These are phyloP conservation scores for Poecile atricapillus DNA, from an alignment of 2,113 vertebrate genomes.

Conservation along the genomic window DNA sequence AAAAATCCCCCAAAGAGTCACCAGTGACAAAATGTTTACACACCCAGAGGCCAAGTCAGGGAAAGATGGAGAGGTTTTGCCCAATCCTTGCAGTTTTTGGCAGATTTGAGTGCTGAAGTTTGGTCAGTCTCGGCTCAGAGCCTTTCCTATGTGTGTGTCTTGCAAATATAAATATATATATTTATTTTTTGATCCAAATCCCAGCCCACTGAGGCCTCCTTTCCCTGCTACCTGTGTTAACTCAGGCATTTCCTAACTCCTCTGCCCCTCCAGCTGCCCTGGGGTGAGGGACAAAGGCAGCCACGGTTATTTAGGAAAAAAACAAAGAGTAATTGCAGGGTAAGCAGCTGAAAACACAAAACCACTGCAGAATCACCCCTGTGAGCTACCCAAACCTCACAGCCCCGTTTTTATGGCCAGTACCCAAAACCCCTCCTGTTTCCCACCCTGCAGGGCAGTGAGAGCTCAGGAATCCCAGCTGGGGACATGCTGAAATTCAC, in stretches of 20 bases:
- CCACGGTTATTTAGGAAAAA: background rate
- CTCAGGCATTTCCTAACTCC: background rate
- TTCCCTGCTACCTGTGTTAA: background rate
- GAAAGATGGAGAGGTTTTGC: background rate
- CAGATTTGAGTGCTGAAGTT: background rate
- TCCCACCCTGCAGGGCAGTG: background rate
- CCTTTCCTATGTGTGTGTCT: background rate
- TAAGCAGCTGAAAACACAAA: background rate
- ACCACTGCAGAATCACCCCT: background rate
- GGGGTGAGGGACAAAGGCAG: background rate
- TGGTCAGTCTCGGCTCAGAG: background rate
- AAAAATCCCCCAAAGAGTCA: background rate
- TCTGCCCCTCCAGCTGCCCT: background rate
- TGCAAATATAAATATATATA: background rate
- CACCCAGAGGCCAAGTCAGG: background rate
- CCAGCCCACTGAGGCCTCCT: accelerated
- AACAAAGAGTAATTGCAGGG: background rate
- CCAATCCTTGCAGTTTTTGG: background rate
- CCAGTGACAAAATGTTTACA: background rate
- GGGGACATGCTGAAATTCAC: accelerated
- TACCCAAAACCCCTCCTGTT: background rate
- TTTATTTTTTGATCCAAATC: background rate
- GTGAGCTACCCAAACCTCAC: background rate
- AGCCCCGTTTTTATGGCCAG: accelerated
- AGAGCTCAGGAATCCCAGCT: background rate